Evolutionary conservation across 2,888 invertebrate species (phyloP), one percentile per base, ranked within the genome.

Genomic region (Anorthoa munda): DNA sequence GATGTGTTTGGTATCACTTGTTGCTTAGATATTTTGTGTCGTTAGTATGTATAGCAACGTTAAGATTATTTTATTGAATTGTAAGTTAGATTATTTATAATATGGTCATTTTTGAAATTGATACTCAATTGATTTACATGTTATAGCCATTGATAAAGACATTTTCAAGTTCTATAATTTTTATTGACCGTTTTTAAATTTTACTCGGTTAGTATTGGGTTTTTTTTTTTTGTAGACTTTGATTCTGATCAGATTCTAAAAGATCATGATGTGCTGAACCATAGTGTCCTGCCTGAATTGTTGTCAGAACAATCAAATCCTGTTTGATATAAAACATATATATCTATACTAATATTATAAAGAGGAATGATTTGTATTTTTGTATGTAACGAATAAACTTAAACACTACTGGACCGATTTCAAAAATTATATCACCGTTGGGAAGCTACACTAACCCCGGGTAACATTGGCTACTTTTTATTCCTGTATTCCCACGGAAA

Each of bases 1-100:
- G 12, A 58, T 60, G n/a, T 60, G 31, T 63, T 68, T 63, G 39
- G 56, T 79, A 79, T 71, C 59, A 77, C 26, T 69, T 80, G 66
- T 67, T 72, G 50, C 59, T 45, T 60, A 48, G 45, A 75, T 21
- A 77, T 66, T 56, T 66, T 45, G 53, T 77, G 39, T 72, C 50
- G 21, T 68, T 67, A 51, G 21, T 75, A 12, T 68, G 13, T 21
- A 75, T 12, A 46, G 31, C 15, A 21, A 13, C 2, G 12, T 53
- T 68, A 53, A 17, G 17, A 1, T 17, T 23, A 45, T 60, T 71
- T 68, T 61, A 53, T 71, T 48, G 7, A 23, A 66, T 68, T 68
- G 23, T 71, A 31, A 53, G 48, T 58, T 9, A 31, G 61, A 50
- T 66, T 23, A 9, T n/a, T 56, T 61, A 39, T 39, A 15, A 26